These are phyloP conservation scores for Cossypha niveicapilla DNA, from an alignment of 2,797 vertebrate species.

Conservation along the genomic window DNA sequence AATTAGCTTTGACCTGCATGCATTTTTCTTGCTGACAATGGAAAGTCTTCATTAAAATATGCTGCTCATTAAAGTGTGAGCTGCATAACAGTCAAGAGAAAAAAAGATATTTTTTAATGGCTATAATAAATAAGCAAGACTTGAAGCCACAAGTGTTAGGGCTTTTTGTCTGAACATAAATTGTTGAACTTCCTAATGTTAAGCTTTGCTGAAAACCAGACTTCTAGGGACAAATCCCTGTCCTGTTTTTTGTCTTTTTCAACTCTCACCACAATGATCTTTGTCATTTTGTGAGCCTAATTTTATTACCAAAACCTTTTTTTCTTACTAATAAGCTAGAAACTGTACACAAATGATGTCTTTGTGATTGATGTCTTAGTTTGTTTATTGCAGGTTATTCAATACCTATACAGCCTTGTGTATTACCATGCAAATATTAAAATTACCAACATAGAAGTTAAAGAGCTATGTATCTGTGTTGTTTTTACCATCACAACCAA, in stretches of 20 bases:
- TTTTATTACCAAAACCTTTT: not conserved
- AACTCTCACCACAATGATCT: not conserved
- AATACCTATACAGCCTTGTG: not conserved
- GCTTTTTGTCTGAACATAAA: not conserved
- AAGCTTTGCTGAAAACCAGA: not conserved
- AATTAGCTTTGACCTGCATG: slow-evolving; percentile 15
- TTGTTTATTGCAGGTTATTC: not conserved
- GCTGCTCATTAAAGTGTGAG: not conserved
- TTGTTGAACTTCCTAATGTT: not conserved
- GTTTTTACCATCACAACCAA: not conserved
- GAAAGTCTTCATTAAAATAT: not conserved
- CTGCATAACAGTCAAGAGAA: not conserved
- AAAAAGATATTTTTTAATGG: not conserved
- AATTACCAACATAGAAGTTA: not conserved
- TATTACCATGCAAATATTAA: not conserved
- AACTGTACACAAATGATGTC: not conserved
- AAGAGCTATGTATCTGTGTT: accelerated
- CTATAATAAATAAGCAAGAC: not conserved
- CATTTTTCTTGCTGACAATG: not conserved
- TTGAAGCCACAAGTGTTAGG: not conserved
- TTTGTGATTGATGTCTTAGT: not conserved
- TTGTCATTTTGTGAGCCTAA: not conserved
- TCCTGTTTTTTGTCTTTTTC: not conserved
- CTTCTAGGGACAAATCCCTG: not conserved
- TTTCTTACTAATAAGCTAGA: not conserved